A percentile compares a stretch with the other conserved stretches of the same genome.
Evolutionary conservation across 2,113 vertebrate genomes (phyloP).

Genomic region (Mionectes macconnelli): DNA sequence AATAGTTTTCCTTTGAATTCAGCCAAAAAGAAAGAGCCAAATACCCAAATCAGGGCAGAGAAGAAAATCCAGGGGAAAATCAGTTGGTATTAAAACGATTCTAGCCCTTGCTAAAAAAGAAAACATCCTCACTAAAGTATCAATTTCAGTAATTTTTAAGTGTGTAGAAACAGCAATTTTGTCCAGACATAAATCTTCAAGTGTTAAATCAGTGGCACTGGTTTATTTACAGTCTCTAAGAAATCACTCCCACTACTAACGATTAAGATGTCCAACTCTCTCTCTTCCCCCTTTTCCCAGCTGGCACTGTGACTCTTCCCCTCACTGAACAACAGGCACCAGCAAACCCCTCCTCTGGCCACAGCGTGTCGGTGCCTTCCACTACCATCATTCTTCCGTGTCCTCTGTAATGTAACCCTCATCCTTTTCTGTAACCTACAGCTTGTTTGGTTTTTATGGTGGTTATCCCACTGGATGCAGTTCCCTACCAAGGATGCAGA

Average conservation of each 20-base stretch:
- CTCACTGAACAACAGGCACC: neutral
- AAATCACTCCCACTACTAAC: neutral
- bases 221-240: neutral
- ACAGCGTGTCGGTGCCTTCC: fast-evolving
- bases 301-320: neutral
- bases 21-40: neutral
- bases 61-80: neutral
- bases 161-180: neutral
- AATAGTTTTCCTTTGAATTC: neutral
- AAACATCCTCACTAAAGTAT: neutral
- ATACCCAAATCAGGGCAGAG: neutral
- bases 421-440: neutral
- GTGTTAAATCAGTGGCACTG: neutral
- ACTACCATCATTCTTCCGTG: neutral
- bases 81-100: neutral
- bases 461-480: neutral
- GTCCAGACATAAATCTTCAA: neutral
- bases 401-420: neutral
- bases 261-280: neutral
- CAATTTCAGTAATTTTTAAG: neutral
- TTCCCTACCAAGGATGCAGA: neutral
- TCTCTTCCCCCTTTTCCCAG: neutral
- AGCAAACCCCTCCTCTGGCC: neutral
- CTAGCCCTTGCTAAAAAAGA: neutral
- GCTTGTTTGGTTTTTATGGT: neutral